Base-by-base conservation (phyloP, 2,888 invertebrate genomes). In the Cephalotes varians region DNA sequence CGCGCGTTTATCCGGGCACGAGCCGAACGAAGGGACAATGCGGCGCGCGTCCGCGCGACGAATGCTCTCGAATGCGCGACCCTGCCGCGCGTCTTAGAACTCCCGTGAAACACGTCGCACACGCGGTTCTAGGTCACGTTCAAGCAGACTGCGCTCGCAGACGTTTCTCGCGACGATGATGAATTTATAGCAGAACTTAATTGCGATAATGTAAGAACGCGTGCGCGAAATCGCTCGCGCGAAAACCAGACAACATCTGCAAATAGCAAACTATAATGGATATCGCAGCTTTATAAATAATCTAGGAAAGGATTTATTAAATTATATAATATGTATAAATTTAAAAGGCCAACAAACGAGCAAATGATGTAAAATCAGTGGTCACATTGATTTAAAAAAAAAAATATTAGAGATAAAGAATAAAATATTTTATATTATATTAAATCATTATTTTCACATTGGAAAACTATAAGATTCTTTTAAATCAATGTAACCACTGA, bases 61-160 rank as follows among this genome's bases (percentile, higher is more conserved):
- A 67, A 31, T 56, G 77, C 54, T 65, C 64, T 67, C 67, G 67
- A 44, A 67, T 56, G 54, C 1, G 56, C 31, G 77, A 69, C 77
- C 34, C 56, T 25, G 21, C 6, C 49, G 34, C 25, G 25, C n/a
- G 49, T n/a, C 37, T 40, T 65, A 76, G 76, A 76, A 2, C 67
- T 25, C 25, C 56, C 25, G 69, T 56, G 21, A 44, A 56, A 56
- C 62, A 34, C 18, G 15, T 31, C 5, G 62, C 49, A 49, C 76
- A 49, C 65, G 65, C 54, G 44, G 5, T 79, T 79, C 77, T 79
- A 69, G 77, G 77, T 79, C 77, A 79, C 56, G 56, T 44, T 44
- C 34, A 25, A 31, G 21, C 65, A 15, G 40, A 40, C 51, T n/a
- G 34, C 64, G 51, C 76, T n/a, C 34, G 18, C 44, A n/a, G 44